A percentile compares a stretch with the other conserved stretches of the same genome.
These are phyloP conservation scores for Takifugu ocellatus DNA, from an alignment of 2,797 vertebrate genomes.

Conservation along the genomic window DNA sequence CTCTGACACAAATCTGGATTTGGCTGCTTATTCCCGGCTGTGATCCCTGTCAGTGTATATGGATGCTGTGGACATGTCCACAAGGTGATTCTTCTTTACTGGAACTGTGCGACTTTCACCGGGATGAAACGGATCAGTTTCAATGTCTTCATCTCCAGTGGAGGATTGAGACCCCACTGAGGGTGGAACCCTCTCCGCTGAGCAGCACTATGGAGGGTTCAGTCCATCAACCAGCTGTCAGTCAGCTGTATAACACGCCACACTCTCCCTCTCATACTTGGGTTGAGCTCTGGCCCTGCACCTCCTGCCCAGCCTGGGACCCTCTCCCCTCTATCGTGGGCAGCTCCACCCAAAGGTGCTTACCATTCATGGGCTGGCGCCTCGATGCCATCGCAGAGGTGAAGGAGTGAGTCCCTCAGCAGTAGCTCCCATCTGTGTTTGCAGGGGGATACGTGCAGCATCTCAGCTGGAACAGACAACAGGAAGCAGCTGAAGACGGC, in stretches of 20 bases:
- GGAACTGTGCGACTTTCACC: not conserved
- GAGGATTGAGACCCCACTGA: constrained; percentile 16
- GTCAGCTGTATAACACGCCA: constrained; percentile 37
- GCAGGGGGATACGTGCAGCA: not conserved
- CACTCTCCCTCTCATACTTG: constrained; percentile 8
- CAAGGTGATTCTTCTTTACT: not conserved
- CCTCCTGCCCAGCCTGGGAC: constrained; percentile 3
- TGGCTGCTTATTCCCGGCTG: too few species aligned
- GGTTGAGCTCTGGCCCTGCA: constrained; percentile 8
- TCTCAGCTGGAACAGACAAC: constrained; percentile 18
- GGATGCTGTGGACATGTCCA: too few species aligned
- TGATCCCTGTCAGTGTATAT: too few species aligned
- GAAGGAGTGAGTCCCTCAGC: constrained; percentile 38
- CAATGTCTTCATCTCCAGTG: constrained; percentile 35
- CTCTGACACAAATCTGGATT: too few species aligned
- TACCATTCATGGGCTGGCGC: constrained; percentile 63
- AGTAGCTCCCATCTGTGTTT: constrained; percentile 40
- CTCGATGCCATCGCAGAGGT: constrained; percentile 25
- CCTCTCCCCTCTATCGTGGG: not conserved
- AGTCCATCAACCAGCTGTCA: constrained; percentile 58
- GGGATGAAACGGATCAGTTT: constrained; percentile 13
- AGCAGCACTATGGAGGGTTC: constrained; percentile 24
- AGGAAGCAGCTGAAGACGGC: constrained; percentile 20
- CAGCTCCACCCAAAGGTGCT: constrained; percentile 44
- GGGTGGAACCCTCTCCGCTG: not conserved